Base-by-base conservation (phyloP, 2,888 invertebrate species). In the Perithous albicinctus region DNA sequence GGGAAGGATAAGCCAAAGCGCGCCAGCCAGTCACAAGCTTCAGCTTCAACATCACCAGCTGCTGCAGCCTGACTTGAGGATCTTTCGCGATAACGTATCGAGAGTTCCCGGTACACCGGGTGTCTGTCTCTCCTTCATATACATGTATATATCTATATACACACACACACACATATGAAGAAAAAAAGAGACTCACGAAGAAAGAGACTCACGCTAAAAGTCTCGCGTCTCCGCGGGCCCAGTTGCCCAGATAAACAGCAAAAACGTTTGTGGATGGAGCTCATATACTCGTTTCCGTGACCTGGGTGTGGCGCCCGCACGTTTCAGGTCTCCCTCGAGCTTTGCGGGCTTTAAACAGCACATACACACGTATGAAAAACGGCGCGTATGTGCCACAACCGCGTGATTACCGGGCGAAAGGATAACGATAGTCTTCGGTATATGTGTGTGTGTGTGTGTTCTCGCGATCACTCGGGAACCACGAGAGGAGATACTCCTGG, bases 281-380 rank as follows among this genome's bases (percentile, higher is more conserved):
- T 32, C 59, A 18, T n/a, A n/a, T n/a, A n/a, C 70, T 66, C 78
- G 80, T 82, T 83, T 76, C 76, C 78, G 78, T 85, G 84, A 85
- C 85, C 85, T 85, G 85, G 85, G 85, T 85, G 85, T 85, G 85
- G 85, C 81, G 51, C 70, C 75, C 38, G 70, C 73, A 69, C 77
- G 69, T 70, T 76, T 82, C 72, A 75, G 56, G 73, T n/a, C 18
- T 77, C 64, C 78, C 59, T 54, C 46, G 72, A 72, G 72, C 77
- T 61, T n/a, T 73, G 59, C 43, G 54, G 66, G 78, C 63, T 48
- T 18, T 48, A 48, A 48, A 48, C 48, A n/a, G 12, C 8, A 48
- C 51, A 73, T 64, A 74, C 38, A 74, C 35, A 59, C 59, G 63
- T 73, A 73, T 51, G 41, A 43, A 59, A 26, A 70, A 75, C 72